Evolutionary conservation across 2,797 vertebrate species (phyloP).

Genomic region (Epinephelus coioides): DNA sequence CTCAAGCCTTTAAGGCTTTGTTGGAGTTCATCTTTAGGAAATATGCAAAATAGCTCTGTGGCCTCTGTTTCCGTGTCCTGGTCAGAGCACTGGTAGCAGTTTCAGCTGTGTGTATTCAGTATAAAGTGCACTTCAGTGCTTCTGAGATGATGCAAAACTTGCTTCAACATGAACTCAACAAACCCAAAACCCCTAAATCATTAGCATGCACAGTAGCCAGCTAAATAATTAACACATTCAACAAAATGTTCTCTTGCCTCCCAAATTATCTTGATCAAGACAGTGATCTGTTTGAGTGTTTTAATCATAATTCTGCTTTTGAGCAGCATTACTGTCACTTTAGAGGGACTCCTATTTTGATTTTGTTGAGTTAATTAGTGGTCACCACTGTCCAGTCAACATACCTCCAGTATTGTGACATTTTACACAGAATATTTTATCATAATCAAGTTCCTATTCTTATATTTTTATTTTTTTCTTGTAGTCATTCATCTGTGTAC

Average conservation of each 20-base stretch:
- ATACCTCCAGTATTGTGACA: too few relatives aligned
- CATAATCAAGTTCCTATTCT: too few relatives aligned
- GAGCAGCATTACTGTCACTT: neutral
- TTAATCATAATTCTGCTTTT: neutral
- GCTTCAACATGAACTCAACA: constrained; percentile 1
- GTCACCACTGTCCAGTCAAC: too few relatives aligned
- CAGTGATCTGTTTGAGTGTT: neutral
- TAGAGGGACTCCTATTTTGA: neutral
- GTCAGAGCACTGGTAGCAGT: constrained; percentile 15
- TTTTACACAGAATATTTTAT: too few relatives aligned
- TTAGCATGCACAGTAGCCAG: constrained; percentile 33
- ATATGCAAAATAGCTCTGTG: constrained; percentile 29
- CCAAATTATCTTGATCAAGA: constrained; percentile 17
- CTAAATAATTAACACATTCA: constrained; percentile 47
- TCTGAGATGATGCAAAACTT: constrained; percentile 43
- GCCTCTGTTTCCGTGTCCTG: neutral
- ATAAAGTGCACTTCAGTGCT: constrained; percentile 18
- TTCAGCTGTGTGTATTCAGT: constrained; percentile 23
- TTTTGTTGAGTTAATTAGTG: neutral
- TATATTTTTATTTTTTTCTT: too few relatives aligned
- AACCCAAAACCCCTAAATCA: constrained; percentile 17
- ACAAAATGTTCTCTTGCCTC: constrained; percentile 17
- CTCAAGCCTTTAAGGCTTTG: constrained; percentile 21
- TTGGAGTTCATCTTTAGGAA: constrained; percentile 22
- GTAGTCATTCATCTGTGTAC: too few relatives aligned